These are phyloP conservation scores for Ryuthela nishihirai DNA, from an alignment of 2,888 invertebrate genomes.

Conservation along the genomic window DNA sequence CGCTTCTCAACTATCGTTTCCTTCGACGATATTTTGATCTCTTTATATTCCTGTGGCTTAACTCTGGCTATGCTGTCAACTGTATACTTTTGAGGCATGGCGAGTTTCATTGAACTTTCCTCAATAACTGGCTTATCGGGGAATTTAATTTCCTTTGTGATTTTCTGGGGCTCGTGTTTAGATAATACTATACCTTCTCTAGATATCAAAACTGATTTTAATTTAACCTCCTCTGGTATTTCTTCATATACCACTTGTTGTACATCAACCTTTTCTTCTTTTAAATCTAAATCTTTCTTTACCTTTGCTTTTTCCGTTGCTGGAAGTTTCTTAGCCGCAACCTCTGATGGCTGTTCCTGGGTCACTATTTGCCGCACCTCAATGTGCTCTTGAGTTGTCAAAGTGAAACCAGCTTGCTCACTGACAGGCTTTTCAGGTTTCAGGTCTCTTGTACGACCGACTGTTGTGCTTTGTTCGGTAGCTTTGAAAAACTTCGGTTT, in stretches of 20 bases:
- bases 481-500: conserved; percentile 21
- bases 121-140: too few relatives aligned
- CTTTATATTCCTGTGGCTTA: too few relatives aligned
- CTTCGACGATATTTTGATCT: conserved; percentile 45
- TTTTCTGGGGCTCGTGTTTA: too few relatives aligned
- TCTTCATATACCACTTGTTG: conserved; percentile 19
- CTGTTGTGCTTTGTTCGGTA: conserved; percentile 1
- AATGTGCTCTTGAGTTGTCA: conserved; percentile 66
- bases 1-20: conserved; percentile 22
- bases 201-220: conserved; percentile 10
- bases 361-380: conserved; percentile 47
- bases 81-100: too few relatives aligned
- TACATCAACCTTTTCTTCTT: conserved; percentile 17
- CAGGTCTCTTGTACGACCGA: conserved; percentile 19
- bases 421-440: conserved; percentile 46
- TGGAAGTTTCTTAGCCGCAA: conserved; percentile 45
- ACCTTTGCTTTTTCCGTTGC: conserved; percentile 29
- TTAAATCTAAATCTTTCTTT: conserved; percentile 27
- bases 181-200: too few relatives aligned
- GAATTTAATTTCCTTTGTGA: too few relatives aligned
- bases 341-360: conserved; percentile 53
- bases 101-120: too few relatives aligned
- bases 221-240: conserved; percentile 21
- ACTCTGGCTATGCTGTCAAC: too few relatives aligned
- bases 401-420: conserved; percentile 59